Evolutionary conservation across 2,113 vertebrate species (phyloP), one percentile per base, ranked within the genome.

Genomic region (Pelecanoides urinatrix): DNA sequence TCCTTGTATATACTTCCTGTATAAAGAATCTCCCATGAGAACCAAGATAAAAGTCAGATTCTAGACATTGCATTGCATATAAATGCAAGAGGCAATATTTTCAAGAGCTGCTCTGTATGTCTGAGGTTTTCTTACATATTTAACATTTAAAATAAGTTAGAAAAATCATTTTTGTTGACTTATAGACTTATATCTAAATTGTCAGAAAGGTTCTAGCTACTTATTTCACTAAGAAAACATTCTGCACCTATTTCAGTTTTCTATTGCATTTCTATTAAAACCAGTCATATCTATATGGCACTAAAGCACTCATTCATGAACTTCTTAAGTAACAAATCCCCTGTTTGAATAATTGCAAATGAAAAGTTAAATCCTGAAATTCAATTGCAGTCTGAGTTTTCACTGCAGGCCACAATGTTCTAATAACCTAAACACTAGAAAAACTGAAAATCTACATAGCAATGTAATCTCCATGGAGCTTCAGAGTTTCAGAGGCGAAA

Each of bases 261-360:
- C 79, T 74, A n/a, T 16, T 90, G 42, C 49, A 34, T 96, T 92
- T 97, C 73, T 67, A 58, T 58, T 81, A 88, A 96, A 88, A 52
- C 22, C 29, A 76, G 19, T 87, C 62, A 20, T 86, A 40, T 67
- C 66, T 79, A n/a, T 58, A 67, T 67, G 71, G 86, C 56, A 80
- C 16, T 22, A 70, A 79, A 40, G 76, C 52, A 88, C 17, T 90
- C 52, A 44, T 92, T 92, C 77, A 83, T 36, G 68, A 90, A 49
- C 63, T 93, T 97, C 82, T 92, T 91, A 80, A 86, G 78, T 91
- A 84, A 86, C 36, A 91, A 91, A 90, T 88, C 79, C 49, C 89
- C 42, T 95, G 45, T 65, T 94, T 90, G 42, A 97, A 88, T 93
- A 96, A 94, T 53, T 84, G 81, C 59, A 97, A 94, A 90, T 88